Percentiles rank a stretch among this genome's conserved stretches.
These are phyloP conservation scores for Phortica variegata DNA, from an alignment of 1,140 invertebrate species.

Conservation along the genomic window DNA sequence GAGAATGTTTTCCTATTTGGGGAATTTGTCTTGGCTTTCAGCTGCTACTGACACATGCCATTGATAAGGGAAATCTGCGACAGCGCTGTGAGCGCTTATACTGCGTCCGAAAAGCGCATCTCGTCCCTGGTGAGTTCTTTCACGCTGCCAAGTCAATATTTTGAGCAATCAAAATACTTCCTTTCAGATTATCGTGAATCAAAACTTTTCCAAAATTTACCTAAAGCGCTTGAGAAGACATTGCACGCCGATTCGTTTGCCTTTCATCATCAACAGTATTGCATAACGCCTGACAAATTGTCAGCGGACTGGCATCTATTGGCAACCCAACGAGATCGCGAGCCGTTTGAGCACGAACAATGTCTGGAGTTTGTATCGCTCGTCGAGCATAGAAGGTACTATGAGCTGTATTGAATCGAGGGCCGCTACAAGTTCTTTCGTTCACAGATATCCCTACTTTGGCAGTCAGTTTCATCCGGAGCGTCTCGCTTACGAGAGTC, in stretches of 20 bases:
- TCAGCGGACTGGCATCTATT: slow-evolving; percentile 66
- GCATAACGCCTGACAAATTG: slow-evolving; percentile 64
- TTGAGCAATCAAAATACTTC: too few relatives aligned
- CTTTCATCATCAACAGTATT: slow-evolving; percentile 73
- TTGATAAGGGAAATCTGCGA: slow-evolving; percentile 49
- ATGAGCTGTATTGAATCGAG: too few relatives aligned
- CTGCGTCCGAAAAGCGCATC: too few relatives aligned
- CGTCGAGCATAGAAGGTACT: slow-evolving; percentile 64
- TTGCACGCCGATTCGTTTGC: slow-evolving; percentile 67
- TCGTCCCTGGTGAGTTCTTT: slow-evolving; percentile 6
- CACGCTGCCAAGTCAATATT: too few relatives aligned
- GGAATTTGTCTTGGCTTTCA: slow-evolving; percentile 90
- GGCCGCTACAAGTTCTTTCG: slow-evolving; percentile 26
- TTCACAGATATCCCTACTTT: slow-evolving; percentile 73
- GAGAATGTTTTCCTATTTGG: slow-evolving; percentile 79
- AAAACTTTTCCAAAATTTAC: slow-evolving; percentile 61
- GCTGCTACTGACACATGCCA: slow-evolving; percentile 71
- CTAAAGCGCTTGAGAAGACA: slow-evolving; percentile 60
- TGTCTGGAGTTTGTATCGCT: slow-evolving; percentile 68
- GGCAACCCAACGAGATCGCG: slow-evolving; percentile 69
- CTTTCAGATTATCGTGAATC: slow-evolving; percentile 58
- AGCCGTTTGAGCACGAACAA: too few relatives aligned
- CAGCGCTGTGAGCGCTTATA: too few relatives aligned
- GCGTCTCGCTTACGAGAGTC: slow-evolving; percentile 82
- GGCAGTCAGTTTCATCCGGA: slow-evolving; percentile 90